Conservation (phyloP, 2,113 vertebrate species). For the Neomonachus schauinslandi region DNA sequence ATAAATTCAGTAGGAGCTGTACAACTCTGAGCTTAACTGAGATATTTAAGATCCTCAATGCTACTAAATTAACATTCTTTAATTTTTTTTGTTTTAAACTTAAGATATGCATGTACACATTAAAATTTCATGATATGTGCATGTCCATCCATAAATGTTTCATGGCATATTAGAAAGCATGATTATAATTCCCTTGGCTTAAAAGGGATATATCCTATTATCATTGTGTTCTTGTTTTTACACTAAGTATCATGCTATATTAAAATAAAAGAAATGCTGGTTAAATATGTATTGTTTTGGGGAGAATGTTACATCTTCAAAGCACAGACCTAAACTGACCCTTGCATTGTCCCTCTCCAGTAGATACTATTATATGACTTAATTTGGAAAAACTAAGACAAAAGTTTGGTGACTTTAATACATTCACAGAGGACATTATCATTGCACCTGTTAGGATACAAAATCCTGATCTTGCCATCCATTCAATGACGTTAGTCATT, state of each 20-base stretch:
- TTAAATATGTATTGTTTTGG: neutral
- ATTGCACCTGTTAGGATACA: neutral
- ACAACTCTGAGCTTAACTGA: neutral
- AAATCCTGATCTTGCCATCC: neutral
- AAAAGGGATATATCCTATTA: neutral
- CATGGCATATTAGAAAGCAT: conserved; percentile 30
- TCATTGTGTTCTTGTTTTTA: neutral
- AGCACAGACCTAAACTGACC: neutral
- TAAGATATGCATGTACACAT: neutral
- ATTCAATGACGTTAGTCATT: neutral
- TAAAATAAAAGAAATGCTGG: conserved; percentile 9
- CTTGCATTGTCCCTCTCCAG: neutral
- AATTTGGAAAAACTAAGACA: neutral
- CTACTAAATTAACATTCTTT: neutral
- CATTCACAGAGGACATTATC: neutral
- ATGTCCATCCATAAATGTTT: conserved; percentile 50
- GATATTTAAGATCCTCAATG: neutral
- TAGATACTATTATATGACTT: neutral
- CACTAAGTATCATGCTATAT: neutral
- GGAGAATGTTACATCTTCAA: neutral
- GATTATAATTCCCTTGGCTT: conserved; percentile 32
- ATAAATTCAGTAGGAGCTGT: neutral
- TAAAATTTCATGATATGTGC: conserved; percentile 60
- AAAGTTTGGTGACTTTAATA: neutral
- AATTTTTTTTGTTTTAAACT: neutral